phyloP scores from a whole-genome alignment of 2,888 invertebrate species.

The Coelopa pilipes region DNA sequence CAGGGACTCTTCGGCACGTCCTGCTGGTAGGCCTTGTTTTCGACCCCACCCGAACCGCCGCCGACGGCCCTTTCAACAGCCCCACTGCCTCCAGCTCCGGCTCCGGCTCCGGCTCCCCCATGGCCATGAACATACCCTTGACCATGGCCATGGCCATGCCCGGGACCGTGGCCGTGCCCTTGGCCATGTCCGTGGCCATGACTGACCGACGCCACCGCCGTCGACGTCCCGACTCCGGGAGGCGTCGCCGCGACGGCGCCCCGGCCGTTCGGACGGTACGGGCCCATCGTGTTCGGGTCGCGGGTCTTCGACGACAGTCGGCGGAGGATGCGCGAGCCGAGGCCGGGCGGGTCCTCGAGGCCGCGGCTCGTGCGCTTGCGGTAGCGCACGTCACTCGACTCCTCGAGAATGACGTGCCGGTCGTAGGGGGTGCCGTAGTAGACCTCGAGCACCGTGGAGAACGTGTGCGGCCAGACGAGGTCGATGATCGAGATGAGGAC shows the following conservation, averaged over 20 bases:
- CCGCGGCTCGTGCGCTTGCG: constrained; percentile 72
- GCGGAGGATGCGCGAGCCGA: constrained; percentile 78
- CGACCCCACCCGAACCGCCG: constrained; percentile 66
- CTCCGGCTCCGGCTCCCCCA: constrained; percentile 44
- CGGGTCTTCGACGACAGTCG: constrained; percentile 78
- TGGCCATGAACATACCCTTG: constrained; percentile 25
- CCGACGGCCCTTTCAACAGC: not conserved
- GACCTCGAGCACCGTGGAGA: constrained; percentile 87
- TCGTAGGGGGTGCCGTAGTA: constrained; percentile 96
- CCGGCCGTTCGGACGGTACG: constrained; percentile 38
- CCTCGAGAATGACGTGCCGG: constrained; percentile 89
- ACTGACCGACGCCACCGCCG: constrained; percentile 32
- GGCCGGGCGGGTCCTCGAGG: constrained; percentile 71
- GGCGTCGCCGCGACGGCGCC: constrained; percentile 27
- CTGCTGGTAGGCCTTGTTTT: constrained; percentile 77
- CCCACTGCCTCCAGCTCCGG: constrained; percentile 35
- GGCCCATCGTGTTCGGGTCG: constrained; percentile 58
- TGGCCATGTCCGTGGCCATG: constrained; percentile 56
- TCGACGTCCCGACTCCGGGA: not conserved
- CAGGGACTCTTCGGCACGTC: constrained; percentile 79
- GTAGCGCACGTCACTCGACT: constrained; percentile 78
- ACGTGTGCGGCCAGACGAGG: constrained; percentile 88
- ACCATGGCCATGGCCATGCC: constrained; percentile 23
- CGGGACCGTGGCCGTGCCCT: constrained; percentile 62
- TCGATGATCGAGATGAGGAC: constrained; percentile 84